A percentile compares a stretch with the other conserved stretches of the same genome.
These are phyloP conservation scores for Barbus barbus DNA, from an alignment of 2,113 vertebrate species.

Conservation along the genomic window DNA sequence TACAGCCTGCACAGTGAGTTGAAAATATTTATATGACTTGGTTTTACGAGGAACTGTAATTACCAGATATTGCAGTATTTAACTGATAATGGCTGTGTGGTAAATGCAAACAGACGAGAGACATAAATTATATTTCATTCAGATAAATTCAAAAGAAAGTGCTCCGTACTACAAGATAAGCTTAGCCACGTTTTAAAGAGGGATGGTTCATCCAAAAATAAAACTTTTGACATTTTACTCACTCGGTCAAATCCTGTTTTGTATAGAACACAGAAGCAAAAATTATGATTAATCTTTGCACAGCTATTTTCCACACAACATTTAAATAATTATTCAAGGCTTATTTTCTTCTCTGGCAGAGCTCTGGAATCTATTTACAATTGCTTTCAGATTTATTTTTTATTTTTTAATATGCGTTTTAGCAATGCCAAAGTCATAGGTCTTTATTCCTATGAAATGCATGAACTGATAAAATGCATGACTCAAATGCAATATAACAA, in stretches of 20 bases:
- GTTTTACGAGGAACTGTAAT: slow-evolving; percentile 48
- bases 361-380: neutral
- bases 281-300: neutral
- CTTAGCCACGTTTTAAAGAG: neutral
- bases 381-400: neutral
- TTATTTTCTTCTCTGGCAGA: neutral
- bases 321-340: neutral
- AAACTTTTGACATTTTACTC: neutral
- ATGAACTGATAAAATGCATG: neutral
- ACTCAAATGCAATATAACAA: no score
- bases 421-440: neutral
- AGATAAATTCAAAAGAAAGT: neutral
- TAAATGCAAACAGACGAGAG: neutral
- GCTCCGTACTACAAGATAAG: neutral
- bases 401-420: neutral
- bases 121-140: slow-evolving; percentile 14
- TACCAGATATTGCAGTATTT: slow-evolving; percentile 39
- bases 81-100: slow-evolving; percentile 32
- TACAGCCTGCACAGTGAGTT: slow-evolving; percentile 67
- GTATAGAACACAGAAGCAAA: neutral
- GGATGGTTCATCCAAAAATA: neutral
- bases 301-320: neutral
- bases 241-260: neutral
- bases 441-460: neutral
- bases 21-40: slow-evolving; percentile 50